Base-by-base conservation (phyloP, 2,888 invertebrate genomes). In the Folsomia candida region DNA sequence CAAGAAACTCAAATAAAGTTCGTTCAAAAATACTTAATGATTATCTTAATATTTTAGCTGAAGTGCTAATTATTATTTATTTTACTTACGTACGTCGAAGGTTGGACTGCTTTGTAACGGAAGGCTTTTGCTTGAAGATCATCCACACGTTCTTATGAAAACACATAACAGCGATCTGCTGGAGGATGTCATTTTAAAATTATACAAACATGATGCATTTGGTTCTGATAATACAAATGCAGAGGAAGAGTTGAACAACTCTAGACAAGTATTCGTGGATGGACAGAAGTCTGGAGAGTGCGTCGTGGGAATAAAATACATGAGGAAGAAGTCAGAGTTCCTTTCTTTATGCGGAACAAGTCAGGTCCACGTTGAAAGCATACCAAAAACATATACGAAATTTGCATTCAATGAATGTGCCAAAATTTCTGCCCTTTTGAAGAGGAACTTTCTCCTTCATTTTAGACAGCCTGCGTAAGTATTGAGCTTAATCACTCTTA, bases 1-100 rank as follows among this genome's bases (percentile, higher is more conserved):
- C 96, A 25, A 85, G 93, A 79, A 93, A 93, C 85, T 94, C 94
- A 73, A 92, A 93, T 82, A 88, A 91, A 82, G 93, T 94, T 84
- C 88, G 76, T n/a, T n/a, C n/a, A n/a, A n/a, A n/a, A n/a, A n/a
- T n/a, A n/a, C n/a, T n/a, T n/a, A n/a, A n/a, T n/a, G n/a, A n/a
- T n/a, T n/a, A n/a, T n/a, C n/a, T n/a, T n/a, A n/a, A n/a, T n/a
- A n/a, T n/a, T n/a, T n/a, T n/a, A n/a, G n/a, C n/a, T n/a, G n/a
- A n/a, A n/a, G n/a, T n/a, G n/a, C n/a, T n/a, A n/a, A n/a, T n/a
- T n/a, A n/a, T n/a, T n/a, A n/a, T n/a, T n/a, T n/a, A n/a, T n/a
- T n/a, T n/a, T n/a, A n/a, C n/a, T n/a, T n/a, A n/a, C n/a, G n/a
- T n/a, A n/a, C n/a, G n/a, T 14, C 37, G 37, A 37, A 37, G n/a